These are phyloP conservation scores for Chrysina gloriosa DNA, from an alignment of 2,888 invertebrate genomes.

Conservation along the genomic window DNA sequence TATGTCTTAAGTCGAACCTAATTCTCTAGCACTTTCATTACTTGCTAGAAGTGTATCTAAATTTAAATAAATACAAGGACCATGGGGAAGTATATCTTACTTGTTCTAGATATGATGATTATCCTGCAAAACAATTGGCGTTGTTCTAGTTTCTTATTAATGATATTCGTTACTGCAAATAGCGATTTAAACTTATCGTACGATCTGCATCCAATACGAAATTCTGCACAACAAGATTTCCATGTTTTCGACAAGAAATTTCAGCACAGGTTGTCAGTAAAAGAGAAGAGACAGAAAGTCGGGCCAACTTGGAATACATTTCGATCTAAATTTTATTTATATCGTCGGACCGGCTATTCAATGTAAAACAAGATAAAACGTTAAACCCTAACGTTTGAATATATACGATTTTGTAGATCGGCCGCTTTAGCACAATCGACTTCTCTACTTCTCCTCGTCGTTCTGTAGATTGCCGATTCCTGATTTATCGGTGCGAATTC, in stretches of 20 bases:
- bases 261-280: constrained; percentile 22
- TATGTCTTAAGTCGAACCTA: too few species aligned
- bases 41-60: too few species aligned
- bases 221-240: constrained; percentile 22
- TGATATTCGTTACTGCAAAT: too few species aligned
- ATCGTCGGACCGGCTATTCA: constrained; percentile 58
- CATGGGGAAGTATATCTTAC: too few species aligned
- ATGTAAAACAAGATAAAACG: constrained; percentile 63
- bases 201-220: constrained; percentile 1
- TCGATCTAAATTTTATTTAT: constrained; percentile 56
- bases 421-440: constrained; percentile 48
- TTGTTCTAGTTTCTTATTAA: too few species aligned
- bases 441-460: constrained; percentile 18
- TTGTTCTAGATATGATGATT: too few species aligned
- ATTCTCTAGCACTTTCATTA: too few species aligned
- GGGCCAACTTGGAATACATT: constrained; percentile 43
- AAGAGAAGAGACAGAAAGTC: constrained; percentile 24
- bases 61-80: too few species aligned
- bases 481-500: constrained; percentile 37
- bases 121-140: too few species aligned
- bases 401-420: constrained; percentile 52
- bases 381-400: constrained; percentile 56
- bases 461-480: constrained; percentile 26
- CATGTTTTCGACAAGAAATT: constrained; percentile 35
- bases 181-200: constrained; percentile 10